Percentiles rank a stretch among this genome's conserved stretches.
Conservation (phyloP, 1,140 invertebrate species). For the Maconellicoccus hirsutus region DNA sequence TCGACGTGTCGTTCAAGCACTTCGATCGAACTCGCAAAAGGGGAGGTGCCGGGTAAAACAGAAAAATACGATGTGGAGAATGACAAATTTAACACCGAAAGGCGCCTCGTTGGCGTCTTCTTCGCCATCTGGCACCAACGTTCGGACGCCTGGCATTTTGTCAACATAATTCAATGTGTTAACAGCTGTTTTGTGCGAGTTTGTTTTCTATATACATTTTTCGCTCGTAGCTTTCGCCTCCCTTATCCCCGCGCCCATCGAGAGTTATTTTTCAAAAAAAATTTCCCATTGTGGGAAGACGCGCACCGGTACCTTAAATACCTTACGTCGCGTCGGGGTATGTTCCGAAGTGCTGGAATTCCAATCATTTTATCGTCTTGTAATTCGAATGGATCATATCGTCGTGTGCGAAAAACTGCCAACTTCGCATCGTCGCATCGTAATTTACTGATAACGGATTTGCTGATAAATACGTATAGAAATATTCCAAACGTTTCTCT, state of each 20-base stretch:
- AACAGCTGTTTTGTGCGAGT: slow-evolving; percentile 18
- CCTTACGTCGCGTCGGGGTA: too few species aligned
- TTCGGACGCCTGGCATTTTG: slow-evolving; percentile 20
- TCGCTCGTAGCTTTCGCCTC: not conserved
- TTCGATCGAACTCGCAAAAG: slow-evolving; percentile 1
- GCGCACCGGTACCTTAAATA: too few species aligned
- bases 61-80: slow-evolving; percentile 19
- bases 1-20: not conserved
- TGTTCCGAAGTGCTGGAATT: too few species aligned
- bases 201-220: not conserved
- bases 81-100: slow-evolving; percentile 21
- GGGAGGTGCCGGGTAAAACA: not conserved
- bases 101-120: slow-evolving; percentile 20
- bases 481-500: too few species aligned
- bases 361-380: too few species aligned
- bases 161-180: slow-evolving; percentile 22
- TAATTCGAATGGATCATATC: too few species aligned
- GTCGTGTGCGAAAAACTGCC: too few species aligned
- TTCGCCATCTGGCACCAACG: slow-evolving; percentile 16
- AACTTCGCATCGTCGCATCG: too few species aligned
- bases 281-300: not conserved
- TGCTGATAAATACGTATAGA: too few species aligned
- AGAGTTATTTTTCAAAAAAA: not conserved
- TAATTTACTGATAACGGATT: too few species aligned
- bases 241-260: not conserved